Evolutionary conservation across 2,797 vertebrate species (phyloP).

Genomic region (Heliangelus exortis): DNA sequence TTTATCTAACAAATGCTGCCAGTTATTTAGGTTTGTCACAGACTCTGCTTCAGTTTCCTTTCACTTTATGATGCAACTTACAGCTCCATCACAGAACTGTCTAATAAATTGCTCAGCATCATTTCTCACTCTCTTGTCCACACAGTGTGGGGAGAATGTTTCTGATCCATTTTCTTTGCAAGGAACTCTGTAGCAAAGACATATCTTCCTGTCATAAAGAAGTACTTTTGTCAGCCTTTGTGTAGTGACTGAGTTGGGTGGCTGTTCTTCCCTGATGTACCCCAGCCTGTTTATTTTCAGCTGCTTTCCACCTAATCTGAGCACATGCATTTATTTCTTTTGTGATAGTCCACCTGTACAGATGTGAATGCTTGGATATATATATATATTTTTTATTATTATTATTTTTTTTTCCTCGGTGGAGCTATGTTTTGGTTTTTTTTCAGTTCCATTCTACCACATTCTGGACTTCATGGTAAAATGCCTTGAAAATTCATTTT

Average conservation of each 20-base stretch:
- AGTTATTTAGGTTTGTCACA: conserved; percentile 37
- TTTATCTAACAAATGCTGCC: conserved; percentile 47
- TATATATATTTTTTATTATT: no score
- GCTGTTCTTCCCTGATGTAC: conserved; percentile 15
- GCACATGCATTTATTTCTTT: conserved; percentile 6
- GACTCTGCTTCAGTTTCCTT: conserved; percentile 1
- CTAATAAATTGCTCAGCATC: conserved; percentile 24
- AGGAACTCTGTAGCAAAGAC: background rate
- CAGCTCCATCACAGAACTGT: conserved; percentile 11
- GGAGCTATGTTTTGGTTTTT: background rate
- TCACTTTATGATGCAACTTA: conserved; percentile 19
- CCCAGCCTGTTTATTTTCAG: conserved; percentile 41
- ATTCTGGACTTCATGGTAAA: background rate
- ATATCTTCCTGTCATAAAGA: background rate
- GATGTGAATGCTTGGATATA: background rate
- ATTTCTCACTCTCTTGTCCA: conserved; percentile 36
- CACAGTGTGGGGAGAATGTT: background rate
- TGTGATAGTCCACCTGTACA: conserved; percentile 9
- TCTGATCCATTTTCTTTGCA: conserved; percentile 39
- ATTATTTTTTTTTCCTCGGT: background rate
- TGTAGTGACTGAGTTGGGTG: background rate
- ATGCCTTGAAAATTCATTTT: conserved; percentile 35
- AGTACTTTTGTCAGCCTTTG: background rate
- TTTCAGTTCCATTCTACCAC: conserved; percentile 4
- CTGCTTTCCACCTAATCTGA: conserved; percentile 43